Evolutionary conservation across 2,888 invertebrate genomes (phyloP).

Genomic region (Adineta ricciae): DNA sequence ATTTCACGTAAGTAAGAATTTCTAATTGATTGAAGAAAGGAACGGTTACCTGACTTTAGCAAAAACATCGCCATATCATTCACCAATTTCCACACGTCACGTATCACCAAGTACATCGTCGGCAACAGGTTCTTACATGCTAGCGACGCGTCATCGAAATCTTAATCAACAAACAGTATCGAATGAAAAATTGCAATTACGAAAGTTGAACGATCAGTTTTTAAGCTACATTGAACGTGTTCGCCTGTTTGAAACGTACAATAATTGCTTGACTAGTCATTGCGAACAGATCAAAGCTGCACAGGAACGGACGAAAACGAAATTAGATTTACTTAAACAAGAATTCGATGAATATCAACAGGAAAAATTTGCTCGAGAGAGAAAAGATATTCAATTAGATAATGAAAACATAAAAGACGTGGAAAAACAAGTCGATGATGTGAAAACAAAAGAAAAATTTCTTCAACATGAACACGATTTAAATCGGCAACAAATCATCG

Average conservation of each 20-base stretch:
- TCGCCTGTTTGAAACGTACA: background rate
- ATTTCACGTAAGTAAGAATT: background rate
- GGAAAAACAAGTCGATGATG: background rate
- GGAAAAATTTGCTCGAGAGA: background rate
- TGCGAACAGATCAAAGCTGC: background rate
- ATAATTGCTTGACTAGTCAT: background rate
- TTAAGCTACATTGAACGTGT: conserved; percentile 12
- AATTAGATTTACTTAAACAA: background rate
- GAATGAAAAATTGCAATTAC: conserved; percentile 17
- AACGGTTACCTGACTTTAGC: too few species aligned
- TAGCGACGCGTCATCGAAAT: background rate
- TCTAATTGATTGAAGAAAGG: too few species aligned
- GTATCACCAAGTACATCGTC: background rate
- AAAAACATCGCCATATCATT: background rate
- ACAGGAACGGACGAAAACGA: background rate
- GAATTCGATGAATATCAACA: background rate
- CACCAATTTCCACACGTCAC: background rate
- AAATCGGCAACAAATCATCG: background rate
- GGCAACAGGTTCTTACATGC: background rate
- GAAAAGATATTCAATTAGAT: background rate
- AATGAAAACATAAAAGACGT: background rate
- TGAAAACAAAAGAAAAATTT: background rate
- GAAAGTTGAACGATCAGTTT: conserved; percentile 16
- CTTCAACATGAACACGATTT: background rate
- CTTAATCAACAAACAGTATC: background rate